Percentiles rank a stretch among this genome's conserved stretches.
Conservation (phyloP, 2,113 vertebrate species). For the Hydrolagus affinis region DNA sequence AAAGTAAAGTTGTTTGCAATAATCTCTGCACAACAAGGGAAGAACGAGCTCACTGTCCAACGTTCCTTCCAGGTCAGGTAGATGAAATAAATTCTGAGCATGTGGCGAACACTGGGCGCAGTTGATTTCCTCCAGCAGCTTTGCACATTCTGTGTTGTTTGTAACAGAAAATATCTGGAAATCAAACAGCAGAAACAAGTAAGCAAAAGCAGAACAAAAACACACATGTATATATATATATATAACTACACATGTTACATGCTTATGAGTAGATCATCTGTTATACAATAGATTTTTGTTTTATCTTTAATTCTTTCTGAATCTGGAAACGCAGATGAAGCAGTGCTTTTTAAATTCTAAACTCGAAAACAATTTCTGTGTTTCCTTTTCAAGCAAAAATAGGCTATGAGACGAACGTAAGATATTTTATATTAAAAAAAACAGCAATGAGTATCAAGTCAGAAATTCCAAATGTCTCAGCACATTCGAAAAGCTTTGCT, state of each 20-base stretch:
- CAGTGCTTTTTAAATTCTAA: background rate
- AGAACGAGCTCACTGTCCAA: slow-evolving; percentile 75
- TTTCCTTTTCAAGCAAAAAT: background rate
- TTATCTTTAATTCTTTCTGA: background rate
- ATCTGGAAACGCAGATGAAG: slow-evolving; percentile 18
- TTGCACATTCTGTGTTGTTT: slow-evolving; percentile 94
- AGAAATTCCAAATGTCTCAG: slow-evolving; percentile 34
- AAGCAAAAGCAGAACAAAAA: slow-evolving; percentile 40
- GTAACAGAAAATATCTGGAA: slow-evolving; percentile 86
- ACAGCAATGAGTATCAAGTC: background rate
- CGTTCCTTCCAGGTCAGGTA: slow-evolving; percentile 68
- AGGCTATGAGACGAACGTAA: background rate
- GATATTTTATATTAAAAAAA: background rate
- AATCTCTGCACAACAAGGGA: slow-evolving; percentile 87
- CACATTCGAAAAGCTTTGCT: slow-evolving; percentile 31
- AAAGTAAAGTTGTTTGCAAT: slow-evolving; percentile 97
- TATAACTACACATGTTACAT: slow-evolving; percentile 32
- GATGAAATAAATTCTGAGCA: slow-evolving; percentile 84
- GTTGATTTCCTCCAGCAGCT: slow-evolving; percentile 90
- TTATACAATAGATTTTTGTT: background rate
- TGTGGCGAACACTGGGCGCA: slow-evolving; percentile 93
- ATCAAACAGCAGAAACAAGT: slow-evolving; percentile 57
- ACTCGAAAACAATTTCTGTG: background rate
- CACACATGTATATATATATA: no score
- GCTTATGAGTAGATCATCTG: slow-evolving; percentile 33